Evolutionary conservation across 2,888 invertebrate species (phyloP).

Genomic region (Muscina levida): DNA sequence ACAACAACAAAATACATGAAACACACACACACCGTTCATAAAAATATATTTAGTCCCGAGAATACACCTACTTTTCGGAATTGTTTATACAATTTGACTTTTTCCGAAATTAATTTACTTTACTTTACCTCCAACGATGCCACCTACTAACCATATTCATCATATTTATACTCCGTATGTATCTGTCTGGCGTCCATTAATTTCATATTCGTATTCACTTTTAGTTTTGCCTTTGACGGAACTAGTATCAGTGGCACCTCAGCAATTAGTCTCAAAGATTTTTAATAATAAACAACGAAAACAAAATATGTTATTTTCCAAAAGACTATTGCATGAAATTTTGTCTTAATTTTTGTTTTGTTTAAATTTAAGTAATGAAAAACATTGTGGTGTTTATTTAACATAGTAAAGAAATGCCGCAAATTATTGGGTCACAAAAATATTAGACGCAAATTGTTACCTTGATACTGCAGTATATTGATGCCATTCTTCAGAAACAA

Average conservation of each 20-base stretch:
- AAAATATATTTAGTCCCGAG: conserved; percentile 63
- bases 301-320: conserved; percentile 1
- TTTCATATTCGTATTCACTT: conserved; percentile 14
- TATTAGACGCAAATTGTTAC: not conserved
- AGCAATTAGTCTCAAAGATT: conserved; percentile 64
- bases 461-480: no score
- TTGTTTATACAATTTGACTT: conserved; percentile 68
- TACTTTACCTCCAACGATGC: conserved; percentile 64
- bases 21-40: conserved; percentile 20
- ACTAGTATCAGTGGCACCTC: conserved; percentile 54
- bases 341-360: conserved; percentile 42
- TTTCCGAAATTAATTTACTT: conserved; percentile 59
- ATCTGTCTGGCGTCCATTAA: conserved; percentile 5
- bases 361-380: conserved; percentile 52
- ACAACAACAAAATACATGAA: conserved; percentile 23
- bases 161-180: no score
- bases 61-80: conserved; percentile 68
- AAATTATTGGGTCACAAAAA: not conserved
- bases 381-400: conserved; percentile 46
- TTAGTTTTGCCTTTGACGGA: conserved; percentile 24
- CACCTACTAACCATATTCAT: conserved; percentile 31
- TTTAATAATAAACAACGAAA: conserved; percentile 58
- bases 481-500: no score
- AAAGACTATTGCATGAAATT: conserved; percentile 34
- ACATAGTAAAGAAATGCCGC: no score